Evolutionary conservation across 2,888 invertebrate species (phyloP).

Genomic region (Rhingia rostrata): DNA sequence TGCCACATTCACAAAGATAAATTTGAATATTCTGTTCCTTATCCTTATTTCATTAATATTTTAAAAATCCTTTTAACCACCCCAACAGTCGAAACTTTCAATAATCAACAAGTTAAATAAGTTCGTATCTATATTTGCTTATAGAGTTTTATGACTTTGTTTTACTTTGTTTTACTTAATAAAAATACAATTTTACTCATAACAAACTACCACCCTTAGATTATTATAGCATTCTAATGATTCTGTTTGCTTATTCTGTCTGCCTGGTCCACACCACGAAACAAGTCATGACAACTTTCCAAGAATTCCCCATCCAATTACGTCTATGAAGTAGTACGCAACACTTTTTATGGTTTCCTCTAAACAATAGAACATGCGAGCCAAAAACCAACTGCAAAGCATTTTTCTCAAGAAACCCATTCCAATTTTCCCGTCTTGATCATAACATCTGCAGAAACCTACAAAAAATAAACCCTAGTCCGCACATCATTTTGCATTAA

Average conservation of each 20-base stretch:
- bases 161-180: no score
- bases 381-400: background rate
- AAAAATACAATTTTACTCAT: no score
- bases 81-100: no score
- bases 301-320: constrained; percentile 3
- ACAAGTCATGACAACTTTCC: constrained; percentile 5
- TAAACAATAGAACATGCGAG: constrained; percentile 19
- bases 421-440: background rate
- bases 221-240: no score
- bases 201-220: no score
- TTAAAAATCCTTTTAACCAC: no score
- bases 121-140: no score
- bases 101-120: no score
- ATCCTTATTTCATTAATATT: no score
- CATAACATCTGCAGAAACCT: constrained; percentile 33
- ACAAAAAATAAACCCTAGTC: constrained; percentile 10
- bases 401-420: constrained; percentile 36
- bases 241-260: background rate
- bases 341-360: constrained; percentile 22
- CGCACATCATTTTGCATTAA: constrained; percentile 46
- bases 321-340: background rate
- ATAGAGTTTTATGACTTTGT: no score
- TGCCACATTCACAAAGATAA: no score
- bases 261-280: background rate
- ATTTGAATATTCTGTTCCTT: no score